A percentile compares a stretch with the other conserved stretches of the same genome.
These are phyloP conservation scores for Leptosomus discolor DNA, from an alignment of 2,113 vertebrate genomes.

Conservation along the genomic window DNA sequence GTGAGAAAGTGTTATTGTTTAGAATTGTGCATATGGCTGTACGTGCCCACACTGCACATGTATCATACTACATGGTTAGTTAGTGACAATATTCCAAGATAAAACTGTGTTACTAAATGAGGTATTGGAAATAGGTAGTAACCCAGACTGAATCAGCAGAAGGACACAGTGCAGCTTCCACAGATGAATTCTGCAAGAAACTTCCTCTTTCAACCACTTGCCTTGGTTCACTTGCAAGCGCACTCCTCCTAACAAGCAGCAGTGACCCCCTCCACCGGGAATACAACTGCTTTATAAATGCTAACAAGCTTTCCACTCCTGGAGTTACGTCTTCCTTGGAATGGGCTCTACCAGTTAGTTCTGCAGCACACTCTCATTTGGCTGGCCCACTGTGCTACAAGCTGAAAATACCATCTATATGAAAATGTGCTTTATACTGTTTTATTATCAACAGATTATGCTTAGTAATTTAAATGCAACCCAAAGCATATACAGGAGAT, in stretches of 20 bases:
- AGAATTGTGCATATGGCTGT: background rate
- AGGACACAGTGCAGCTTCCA: background rate
- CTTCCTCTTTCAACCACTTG: background rate
- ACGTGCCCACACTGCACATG: background rate
- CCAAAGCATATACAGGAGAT: background rate
- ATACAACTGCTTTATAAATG: background rate
- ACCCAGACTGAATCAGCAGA: background rate
- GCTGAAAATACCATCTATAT: background rate
- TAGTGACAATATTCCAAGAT: background rate
- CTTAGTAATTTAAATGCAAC: background rate
- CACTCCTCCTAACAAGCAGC: background rate
- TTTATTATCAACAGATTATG: background rate
- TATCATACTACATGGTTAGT: background rate
- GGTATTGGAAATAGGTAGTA: background rate
- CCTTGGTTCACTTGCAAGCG: background rate
- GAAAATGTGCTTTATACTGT: background rate
- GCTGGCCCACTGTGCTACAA: background rate
- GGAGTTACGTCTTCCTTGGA: background rate
- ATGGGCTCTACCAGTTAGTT: background rate
- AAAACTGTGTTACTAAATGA: background rate
- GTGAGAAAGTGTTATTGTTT: background rate
- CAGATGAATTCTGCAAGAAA: background rate
- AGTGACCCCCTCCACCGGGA: background rate
- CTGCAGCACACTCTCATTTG: accelerated
- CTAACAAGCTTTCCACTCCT: background rate